phyloP scores from a whole-genome alignment of 2,797 vertebrate genomes.

The Alcedo atthis region DNA sequence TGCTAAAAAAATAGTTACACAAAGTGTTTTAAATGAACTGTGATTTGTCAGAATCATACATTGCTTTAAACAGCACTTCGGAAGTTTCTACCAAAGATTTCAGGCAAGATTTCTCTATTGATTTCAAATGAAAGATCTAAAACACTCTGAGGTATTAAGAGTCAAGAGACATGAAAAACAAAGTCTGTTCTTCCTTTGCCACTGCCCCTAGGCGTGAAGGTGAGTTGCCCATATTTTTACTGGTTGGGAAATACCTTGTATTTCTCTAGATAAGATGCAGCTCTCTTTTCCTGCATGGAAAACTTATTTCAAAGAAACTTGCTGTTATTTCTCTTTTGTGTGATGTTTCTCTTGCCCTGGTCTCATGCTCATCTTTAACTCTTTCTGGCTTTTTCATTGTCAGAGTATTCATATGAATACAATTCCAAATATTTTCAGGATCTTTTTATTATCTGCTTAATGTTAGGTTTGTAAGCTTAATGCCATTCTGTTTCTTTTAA shows the following conservation, averaged over 20 bases:
- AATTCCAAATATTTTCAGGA: not conserved
- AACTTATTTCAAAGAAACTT: not conserved
- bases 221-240: not conserved
- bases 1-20: not conserved
- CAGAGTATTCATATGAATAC: not conserved
- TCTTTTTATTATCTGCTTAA: not conserved
- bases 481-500: not conserved
- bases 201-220: rapidly evolving
- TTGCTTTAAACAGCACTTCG: not conserved
- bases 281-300: not conserved
- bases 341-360: not conserved
- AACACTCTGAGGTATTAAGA: not conserved
- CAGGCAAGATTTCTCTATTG: not conserved
- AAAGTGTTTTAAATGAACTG: not conserved
- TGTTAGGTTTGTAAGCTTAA: not conserved
- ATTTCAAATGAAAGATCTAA: not conserved
- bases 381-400: not conserved
- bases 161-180: not conserved
- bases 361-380: not conserved
- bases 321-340: not conserved
- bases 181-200: not conserved
- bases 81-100: not conserved
- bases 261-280: not conserved
- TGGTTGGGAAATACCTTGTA: rapidly evolving
- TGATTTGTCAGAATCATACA: not conserved